Base-by-base conservation (phyloP, 1,140 invertebrate species). In the Brachionus sp. region DNA sequence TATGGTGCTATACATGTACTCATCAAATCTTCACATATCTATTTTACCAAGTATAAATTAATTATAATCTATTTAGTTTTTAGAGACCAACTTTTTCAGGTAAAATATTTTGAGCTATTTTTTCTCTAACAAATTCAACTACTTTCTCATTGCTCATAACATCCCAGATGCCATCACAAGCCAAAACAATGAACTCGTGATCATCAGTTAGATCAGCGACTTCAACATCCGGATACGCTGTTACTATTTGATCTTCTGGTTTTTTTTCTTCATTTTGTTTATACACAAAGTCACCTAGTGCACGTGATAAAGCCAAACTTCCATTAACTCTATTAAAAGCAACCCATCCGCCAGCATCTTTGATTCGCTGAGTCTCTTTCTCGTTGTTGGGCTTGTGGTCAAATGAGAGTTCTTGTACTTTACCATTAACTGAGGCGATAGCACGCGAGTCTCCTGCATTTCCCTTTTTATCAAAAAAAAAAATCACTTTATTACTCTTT, bases 151-250 rank as follows among this genome's bases (percentile, higher is more conserved):
- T 98, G 5, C 92, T 93, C 91, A 99, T 92, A 5, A 99, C 97
- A 90, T 99, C 97, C 97, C 97, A 99, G 86, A 99, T 98, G 23
- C 97, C 97, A 90, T 99, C 97, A 88, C 97, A 99, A 0, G 97
- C 97, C 73, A 99, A 89, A 9, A 99, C 91, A 80, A 98, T 91
- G 88, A 99, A 99, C 89, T 99, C 97, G 93, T 95, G 96, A 84
- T 98, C 95, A 13, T 93, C 90, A n/a, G 91, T 94, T 77, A 98
- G 90, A 84, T 93, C 91, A 84, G 92, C 91, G 29, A 92, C 91
- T 87, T 93, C 92, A 4, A 99, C 93, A 89, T 98, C 97, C 1
- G 97, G 97, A 87, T 93, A 94, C 3, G 95, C 96, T 88, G 95
- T 98, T 39, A 99, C 96, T 86, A 98, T 97, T 91, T 99, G 97